Conservation (phyloP, 1,140 invertebrate genomes). For the Thaumatotibia leucotreta region DNA sequence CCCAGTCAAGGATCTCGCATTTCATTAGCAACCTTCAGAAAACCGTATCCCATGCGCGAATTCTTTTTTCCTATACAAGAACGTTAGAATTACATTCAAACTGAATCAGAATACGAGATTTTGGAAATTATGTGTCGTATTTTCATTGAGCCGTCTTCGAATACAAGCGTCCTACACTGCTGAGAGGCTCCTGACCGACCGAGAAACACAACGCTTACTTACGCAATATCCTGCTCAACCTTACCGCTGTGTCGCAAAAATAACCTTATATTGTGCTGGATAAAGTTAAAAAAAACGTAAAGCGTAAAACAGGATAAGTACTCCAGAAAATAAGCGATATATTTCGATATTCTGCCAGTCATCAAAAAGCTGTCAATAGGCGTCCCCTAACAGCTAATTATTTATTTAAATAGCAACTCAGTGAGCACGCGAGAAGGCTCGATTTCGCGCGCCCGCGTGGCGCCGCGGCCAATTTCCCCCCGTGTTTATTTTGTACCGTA, state of each 20-base stretch:
- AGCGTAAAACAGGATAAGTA: not conserved
- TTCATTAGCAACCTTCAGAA: not conserved
- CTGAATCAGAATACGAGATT: not conserved
- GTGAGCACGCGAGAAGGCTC: conserved; percentile 24
- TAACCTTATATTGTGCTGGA: not conserved
- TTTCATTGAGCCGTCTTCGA: not conserved
- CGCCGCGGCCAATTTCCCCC: conserved; percentile 39
- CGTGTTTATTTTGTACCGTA: conserved; percentile 51
- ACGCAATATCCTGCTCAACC: not conserved
- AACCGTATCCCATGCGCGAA: not conserved
- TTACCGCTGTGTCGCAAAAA: not conserved
- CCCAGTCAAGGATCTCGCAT: not conserved
- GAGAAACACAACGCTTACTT: not conserved
- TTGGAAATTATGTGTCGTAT: not conserved
- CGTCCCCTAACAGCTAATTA: conserved; percentile 31
- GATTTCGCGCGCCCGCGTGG: conserved; percentile 25
- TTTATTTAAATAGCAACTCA: conserved; percentile 27
- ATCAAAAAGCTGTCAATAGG: conserved; percentile 56
- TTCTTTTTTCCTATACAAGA: not conserved
- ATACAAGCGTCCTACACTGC: not conserved
- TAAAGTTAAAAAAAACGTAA: not conserved
- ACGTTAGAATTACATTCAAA: not conserved
- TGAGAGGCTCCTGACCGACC: conserved; percentile 1
- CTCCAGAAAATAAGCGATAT: conserved; percentile 24
- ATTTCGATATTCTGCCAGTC: conserved; percentile 47